These are phyloP conservation scores for Poeciliopsis turrubarensis DNA, from an alignment of 2,113 vertebrate species.

Conservation along the genomic window DNA sequence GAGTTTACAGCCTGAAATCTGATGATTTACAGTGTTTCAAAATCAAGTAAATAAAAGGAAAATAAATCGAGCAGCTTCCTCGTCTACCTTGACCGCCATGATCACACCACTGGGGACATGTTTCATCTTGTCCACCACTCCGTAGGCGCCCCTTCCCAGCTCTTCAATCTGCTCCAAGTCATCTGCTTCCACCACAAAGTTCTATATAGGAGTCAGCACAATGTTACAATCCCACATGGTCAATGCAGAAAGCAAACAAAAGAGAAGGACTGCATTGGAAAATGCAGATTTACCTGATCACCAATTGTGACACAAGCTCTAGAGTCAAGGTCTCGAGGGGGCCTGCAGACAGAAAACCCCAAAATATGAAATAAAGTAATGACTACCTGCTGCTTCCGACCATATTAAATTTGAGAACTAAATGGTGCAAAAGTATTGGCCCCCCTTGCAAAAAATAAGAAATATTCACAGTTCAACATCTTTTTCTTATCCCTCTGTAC, in stretches of 20 bases:
- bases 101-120: slow-evolving; percentile 95
- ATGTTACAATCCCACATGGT: not conserved
- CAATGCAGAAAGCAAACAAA: not conserved
- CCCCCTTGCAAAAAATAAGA: no score
- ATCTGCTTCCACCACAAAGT: slow-evolving; percentile 98
- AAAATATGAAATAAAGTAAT: not conserved
- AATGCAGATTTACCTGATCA: slow-evolving; percentile 84
- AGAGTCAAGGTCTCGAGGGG: slow-evolving; percentile 95
- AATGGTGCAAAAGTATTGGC: not conserved
- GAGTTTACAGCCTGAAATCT: slow-evolving; percentile 33
- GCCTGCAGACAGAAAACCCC: slow-evolving; percentile 75
- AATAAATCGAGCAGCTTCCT: slow-evolving; percentile 21
- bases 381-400: not conserved
- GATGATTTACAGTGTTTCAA: slow-evolving; percentile 24
- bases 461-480: no score
- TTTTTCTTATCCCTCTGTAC: no score
- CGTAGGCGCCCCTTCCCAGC: slow-evolving; percentile 95
- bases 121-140: slow-evolving; percentile 98
- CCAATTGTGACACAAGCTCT: slow-evolving; percentile 96
- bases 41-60: slow-evolving; percentile 27
- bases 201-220: slow-evolving; percentile 75
- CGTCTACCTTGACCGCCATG: slow-evolving; percentile 97
- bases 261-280: not conserved
- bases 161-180: slow-evolving; percentile 94
- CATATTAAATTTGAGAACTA: not conserved